These are phyloP conservation scores for Dufourea novaeangliae DNA, from an alignment of 1,140 invertebrate genomes.

Conservation along the genomic window DNA sequence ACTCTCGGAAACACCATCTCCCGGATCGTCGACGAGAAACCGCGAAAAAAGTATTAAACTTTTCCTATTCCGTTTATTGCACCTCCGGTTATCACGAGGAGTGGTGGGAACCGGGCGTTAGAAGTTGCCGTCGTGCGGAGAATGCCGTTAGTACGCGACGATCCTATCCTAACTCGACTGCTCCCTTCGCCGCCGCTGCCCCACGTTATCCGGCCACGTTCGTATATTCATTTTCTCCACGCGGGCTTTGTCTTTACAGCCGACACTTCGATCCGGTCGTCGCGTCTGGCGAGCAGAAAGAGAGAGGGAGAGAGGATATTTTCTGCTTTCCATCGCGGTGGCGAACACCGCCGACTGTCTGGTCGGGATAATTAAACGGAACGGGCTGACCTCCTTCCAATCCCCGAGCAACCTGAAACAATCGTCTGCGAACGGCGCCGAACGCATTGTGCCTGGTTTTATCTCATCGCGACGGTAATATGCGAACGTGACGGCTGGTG, in stretches of 20 bases:
- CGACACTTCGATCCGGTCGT: slow-evolving; percentile 19
- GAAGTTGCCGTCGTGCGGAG: slow-evolving; percentile 7
- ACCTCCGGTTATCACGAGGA: slow-evolving; percentile 15
- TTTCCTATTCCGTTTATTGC: slow-evolving; percentile 42
- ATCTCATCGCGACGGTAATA: slow-evolving; percentile 25
- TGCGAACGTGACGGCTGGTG: slow-evolving; percentile 11
- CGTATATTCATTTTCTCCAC: slow-evolving; percentile 16
- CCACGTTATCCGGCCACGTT: not conserved
- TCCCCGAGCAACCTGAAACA: slow-evolving; percentile 19
- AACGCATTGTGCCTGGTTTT: slow-evolving; percentile 29
- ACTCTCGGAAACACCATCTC: not conserved
- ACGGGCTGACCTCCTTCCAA: slow-evolving; percentile 32
- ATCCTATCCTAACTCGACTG: slow-evolving; percentile 19
- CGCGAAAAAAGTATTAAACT: slow-evolving; percentile 32
- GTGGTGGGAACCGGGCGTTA: slow-evolving; percentile 1
- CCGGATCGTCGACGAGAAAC: not conserved
- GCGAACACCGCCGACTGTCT: not conserved
- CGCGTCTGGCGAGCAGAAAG: not conserved
- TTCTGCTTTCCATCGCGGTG: slow-evolving; percentile 4
- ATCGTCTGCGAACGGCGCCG: slow-evolving; percentile 20
- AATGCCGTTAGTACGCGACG: slow-evolving; percentile 21
- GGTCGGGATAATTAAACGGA: slow-evolving; percentile 40
- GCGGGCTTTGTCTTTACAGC: slow-evolving; percentile 1
- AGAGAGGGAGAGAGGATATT: slow-evolving; percentile 15
- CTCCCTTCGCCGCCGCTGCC: too few relatives aligned